Percentiles rank a stretch among this genome's conserved stretches.
These are phyloP conservation scores for Eristalis tenax DNA, from an alignment of 2,888 invertebrate species.

Conservation along the genomic window DNA sequence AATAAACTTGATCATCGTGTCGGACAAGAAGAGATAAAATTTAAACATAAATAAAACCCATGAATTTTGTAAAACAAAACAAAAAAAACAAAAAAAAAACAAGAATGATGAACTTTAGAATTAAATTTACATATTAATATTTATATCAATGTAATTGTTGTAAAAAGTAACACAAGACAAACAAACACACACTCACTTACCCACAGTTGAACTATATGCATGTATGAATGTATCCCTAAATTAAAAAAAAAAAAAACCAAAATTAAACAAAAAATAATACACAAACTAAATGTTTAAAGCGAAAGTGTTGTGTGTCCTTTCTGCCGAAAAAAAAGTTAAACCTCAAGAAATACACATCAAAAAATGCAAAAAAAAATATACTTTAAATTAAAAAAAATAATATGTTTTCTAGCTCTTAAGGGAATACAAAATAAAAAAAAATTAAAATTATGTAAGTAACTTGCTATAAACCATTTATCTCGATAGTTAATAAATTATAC, in stretches of 20 bases:
- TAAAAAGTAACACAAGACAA: slow-evolving; percentile 31
- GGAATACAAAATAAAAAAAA: background rate
- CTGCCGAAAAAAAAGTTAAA: background rate
- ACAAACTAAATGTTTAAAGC: slow-evolving; percentile 14
- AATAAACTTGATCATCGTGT: background rate
- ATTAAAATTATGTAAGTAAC: slow-evolving; percentile 4
- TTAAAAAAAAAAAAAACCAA: background rate
- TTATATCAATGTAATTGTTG: slow-evolving; percentile 64
- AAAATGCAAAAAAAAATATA: background rate
- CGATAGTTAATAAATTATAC: slow-evolving; percentile 46
- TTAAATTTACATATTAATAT: slow-evolving; percentile 36
- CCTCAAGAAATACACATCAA: slow-evolving; percentile 16
- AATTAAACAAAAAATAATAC: background rate
- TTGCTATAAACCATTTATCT: slow-evolving; percentile 50
- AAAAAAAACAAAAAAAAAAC: background rate
- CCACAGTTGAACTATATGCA: background rate
- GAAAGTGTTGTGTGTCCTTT: background rate
- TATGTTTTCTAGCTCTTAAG: slow-evolving; percentile 39
- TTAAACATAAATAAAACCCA: background rate
- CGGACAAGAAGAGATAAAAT: background rate
- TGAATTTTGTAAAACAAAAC: slow-evolving; percentile 51
- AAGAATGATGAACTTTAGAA: slow-evolving; percentile 16
- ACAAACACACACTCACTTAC: background rate
- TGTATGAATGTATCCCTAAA: background rate
- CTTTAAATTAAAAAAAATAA: background rate